Conservation (phyloP, 2,888 invertebrate genomes). For the Resseliella maxima region DNA sequence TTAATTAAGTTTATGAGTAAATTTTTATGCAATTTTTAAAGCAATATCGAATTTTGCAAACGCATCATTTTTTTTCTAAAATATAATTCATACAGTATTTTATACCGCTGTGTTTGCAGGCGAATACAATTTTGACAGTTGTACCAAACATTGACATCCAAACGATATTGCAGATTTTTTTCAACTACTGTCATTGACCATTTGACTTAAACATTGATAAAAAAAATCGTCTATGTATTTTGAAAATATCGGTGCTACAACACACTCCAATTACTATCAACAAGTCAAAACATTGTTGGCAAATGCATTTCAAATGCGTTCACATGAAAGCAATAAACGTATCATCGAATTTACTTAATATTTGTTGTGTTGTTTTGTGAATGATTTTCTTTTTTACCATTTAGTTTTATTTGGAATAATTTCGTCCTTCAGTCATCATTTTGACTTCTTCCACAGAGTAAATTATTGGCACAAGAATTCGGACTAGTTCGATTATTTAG, state of each 20-base stretch:
- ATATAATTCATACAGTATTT: not conserved
- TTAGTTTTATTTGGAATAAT: not conserved
- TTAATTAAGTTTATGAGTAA: not conserved
- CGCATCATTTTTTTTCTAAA: constrained; percentile 2
- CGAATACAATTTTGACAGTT: constrained; percentile 53
- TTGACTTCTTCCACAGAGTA: no score
- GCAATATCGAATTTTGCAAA: not conserved
- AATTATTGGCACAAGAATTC: no score
- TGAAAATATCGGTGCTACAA: constrained; percentile 34
- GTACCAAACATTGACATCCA: constrained; percentile 14
- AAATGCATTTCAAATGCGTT: not conserved
- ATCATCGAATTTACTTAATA: not conserved
- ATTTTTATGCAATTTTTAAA: not conserved
- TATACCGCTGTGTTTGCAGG: constrained; percentile 45
- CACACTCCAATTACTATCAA: constrained; percentile 31
- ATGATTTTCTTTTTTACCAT: not conserved
- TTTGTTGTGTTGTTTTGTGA: not conserved
- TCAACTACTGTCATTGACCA: constrained; percentile 3
- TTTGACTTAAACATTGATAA: not conserved
- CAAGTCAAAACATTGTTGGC: constrained; percentile 30
- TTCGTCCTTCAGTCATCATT: no score
- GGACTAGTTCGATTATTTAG: no score
- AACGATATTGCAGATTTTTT: not conserved
- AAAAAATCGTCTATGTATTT: not conserved
- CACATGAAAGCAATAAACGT: not conserved